These are phyloP conservation scores for Gasteruption jaculator DNA, from an alignment of 2,888 invertebrate genomes.

Conservation along the genomic window DNA sequence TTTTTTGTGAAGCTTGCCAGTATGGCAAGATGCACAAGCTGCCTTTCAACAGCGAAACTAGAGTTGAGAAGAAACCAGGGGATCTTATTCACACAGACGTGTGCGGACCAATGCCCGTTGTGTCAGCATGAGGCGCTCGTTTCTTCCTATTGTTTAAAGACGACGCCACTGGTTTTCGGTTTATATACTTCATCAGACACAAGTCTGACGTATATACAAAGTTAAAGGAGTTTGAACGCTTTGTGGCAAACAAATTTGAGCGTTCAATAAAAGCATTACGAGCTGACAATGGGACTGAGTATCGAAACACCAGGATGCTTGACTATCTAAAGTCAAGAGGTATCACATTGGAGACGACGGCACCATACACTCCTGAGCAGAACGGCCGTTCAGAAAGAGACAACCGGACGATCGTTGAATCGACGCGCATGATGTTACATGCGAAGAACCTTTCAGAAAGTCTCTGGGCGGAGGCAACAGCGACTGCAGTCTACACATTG, in stretches of 20 bases:
- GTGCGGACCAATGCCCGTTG: conserved; percentile 10
- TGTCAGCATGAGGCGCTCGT: conserved; percentile 10
- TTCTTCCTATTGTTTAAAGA: conserved; percentile 16
- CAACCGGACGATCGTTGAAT: conserved; percentile 14
- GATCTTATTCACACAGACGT: conserved; percentile 16
- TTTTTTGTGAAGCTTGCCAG: conserved; percentile 14
- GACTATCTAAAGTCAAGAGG: conserved; percentile 12
- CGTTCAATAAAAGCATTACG: conserved; percentile 14
- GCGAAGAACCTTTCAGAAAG: background rate
- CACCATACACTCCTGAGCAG: conserved; percentile 15
- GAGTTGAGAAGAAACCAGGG: conserved; percentile 7
- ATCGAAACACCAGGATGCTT: conserved; percentile 13
- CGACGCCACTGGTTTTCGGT: conserved; percentile 15
- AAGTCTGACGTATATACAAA: conserved; percentile 18
- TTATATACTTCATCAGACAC: conserved; percentile 16
- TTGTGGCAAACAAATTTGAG: conserved; percentile 16
- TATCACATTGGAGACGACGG: conserved; percentile 12
- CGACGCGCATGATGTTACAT: conserved; percentile 14
- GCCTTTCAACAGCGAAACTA: conserved; percentile 6
- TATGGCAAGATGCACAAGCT: conserved; percentile 11
- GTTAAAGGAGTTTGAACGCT: conserved; percentile 10
- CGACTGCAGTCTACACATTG: conserved; percentile 9
- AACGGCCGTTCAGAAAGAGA: conserved; percentile 14
- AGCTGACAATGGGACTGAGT: conserved; percentile 19
- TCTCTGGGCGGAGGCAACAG: conserved; percentile 13